These are phyloP conservation scores for Orchestia grillus DNA, from an alignment of 1,140 invertebrate species.

Conservation along the genomic window DNA sequence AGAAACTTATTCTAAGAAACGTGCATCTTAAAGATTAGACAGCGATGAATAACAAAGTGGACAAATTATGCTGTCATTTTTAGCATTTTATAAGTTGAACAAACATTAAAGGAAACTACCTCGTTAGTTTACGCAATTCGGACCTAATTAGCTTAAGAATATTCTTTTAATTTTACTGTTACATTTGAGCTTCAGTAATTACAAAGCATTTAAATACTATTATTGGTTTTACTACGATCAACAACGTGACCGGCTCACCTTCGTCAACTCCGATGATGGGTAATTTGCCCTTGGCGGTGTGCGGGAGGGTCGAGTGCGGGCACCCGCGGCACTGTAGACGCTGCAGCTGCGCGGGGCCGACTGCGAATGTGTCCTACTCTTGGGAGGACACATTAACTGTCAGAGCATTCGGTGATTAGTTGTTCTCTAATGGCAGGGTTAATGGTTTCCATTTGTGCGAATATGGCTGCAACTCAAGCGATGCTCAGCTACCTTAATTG, in stretches of 20 bases:
- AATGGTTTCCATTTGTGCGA: constrained; percentile 55
- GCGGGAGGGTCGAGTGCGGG: neutral
- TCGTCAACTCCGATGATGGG: neutral
- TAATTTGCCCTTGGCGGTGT: neutral
- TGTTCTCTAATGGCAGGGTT: constrained; percentile 56
- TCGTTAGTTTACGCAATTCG: no score
- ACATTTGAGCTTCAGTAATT: neutral
- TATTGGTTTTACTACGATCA: neutral
- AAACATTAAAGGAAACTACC: no score
- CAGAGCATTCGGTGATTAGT: constrained; percentile 34
- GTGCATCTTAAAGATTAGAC: neutral
- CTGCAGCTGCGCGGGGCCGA: neutral
- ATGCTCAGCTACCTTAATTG: constrained; percentile 46
- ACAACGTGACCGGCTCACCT: neutral
- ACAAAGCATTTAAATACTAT: no score
- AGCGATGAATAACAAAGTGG: neutral
- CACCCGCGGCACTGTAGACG: neutral
- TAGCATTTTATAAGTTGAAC: neutral
- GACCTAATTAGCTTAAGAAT: no score
- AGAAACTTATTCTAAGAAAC: neutral
- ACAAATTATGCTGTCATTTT: neutral
- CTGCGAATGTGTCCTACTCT: neutral
- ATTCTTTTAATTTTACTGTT: neutral
- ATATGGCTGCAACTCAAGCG: constrained; percentile 55
- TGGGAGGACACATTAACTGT: constrained; percentile 53